Evolutionary conservation across 2,888 invertebrate species (phyloP).

Genomic region (Temnothorax unifasciatus): DNA sequence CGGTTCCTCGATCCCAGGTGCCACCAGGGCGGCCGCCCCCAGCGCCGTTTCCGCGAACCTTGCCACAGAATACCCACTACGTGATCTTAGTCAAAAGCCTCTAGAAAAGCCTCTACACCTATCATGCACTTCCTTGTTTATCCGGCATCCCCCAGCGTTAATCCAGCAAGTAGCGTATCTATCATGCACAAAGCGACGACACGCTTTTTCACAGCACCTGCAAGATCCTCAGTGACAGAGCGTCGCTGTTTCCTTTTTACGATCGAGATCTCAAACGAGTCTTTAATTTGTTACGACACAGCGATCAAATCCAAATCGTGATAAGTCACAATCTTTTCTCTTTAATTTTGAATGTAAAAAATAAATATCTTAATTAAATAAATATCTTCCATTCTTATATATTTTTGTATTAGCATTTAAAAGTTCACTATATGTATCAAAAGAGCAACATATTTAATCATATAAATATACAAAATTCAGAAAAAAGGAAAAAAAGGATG

Average conservation of each 20-base stretch:
- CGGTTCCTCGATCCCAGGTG: conserved; percentile 92
- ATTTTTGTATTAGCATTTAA: not conserved
- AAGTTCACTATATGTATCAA: not conserved
- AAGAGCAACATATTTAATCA: not conserved
- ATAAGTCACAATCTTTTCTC: not conserved
- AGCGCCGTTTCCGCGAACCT: conserved; percentile 93
- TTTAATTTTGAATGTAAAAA: conserved; percentile 12
- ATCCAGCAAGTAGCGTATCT: conserved; percentile 66
- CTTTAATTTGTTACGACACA: conserved; percentile 26
- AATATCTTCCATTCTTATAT: not conserved
- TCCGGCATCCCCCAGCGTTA: conserved; percentile 57
- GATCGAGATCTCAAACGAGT: not conserved
- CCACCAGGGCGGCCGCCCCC: conserved; percentile 87
- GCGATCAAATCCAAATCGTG: not conserved
- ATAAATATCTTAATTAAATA: not conserved
- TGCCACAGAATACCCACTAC: conserved; percentile 86
- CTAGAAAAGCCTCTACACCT: conserved; percentile 83
- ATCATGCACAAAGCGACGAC: conserved; percentile 70
- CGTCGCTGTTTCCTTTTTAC: conserved; percentile 37
- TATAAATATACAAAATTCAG: not conserved
- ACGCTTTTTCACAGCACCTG: conserved; percentile 55
- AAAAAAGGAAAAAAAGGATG: not conserved
- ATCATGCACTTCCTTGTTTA: conserved; percentile 74
- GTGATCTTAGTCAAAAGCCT: conserved; percentile 85
- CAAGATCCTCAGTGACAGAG: conserved; percentile 52